Evolutionary conservation across 2,888 invertebrate genomes (phyloP), one percentile per base, ranked within the genome.

Genomic region (Amblyteles armatorius): DNA sequence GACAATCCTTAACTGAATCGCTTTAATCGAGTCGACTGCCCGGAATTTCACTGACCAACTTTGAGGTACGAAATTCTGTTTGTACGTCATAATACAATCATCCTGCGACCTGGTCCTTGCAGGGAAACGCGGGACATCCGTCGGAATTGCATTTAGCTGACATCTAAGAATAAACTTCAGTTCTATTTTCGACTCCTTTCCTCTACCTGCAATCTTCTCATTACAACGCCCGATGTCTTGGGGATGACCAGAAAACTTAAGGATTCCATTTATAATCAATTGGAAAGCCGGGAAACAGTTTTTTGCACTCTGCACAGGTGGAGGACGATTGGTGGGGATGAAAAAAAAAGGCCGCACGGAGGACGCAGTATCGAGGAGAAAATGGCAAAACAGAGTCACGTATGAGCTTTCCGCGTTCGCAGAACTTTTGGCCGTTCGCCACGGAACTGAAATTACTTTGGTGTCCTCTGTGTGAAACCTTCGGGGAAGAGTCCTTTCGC

Each of bases 21-120:
- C 83, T 89, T 90, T 89, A 91, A 92, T 91, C 91, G 91, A 91
- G 90, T 91, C 91, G 91, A 92, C 92, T 92, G 91, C 92, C 91
- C 91, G 89, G 90, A 72, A 74, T 80, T 13, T 48, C 44, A 48
- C 87, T 16, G 26, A 16, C 19, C 55, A 19, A 86, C 87, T 87
- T 90, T 88, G 84, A 79, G 60, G 77, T 50, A 81, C 76, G 79
- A 72, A 85, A 83, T 48, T 83, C 89, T 86, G 84, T 86, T 48
- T 86, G 86, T 88, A 78, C 80, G 79, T 69, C 40, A 29, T 19
- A 11, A 4, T 26, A 48, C 13, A 74, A 63, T 74, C 16, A 44
- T 63, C 6, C n/a, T 13, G 50, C 74, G 50, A 16, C 19, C 5
- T 48, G 50, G 48, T 63, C 9, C 40, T 57, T 13, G 11, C 3